Base-by-base conservation (phyloP, 2,888 invertebrate genomes). In the Pollenia amentaria region DNA sequence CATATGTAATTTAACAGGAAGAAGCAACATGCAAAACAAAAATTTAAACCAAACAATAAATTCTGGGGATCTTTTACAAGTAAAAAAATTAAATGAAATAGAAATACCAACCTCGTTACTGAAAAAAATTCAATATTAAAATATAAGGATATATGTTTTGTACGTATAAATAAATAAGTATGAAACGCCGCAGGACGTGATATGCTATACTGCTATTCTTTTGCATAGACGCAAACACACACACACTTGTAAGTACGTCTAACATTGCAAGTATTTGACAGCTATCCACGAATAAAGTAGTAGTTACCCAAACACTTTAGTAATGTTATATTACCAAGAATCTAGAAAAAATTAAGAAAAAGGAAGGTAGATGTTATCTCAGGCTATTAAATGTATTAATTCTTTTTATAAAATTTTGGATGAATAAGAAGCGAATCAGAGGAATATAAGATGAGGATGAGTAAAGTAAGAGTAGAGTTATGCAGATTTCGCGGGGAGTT, bases 241-340 rank as follows among this genome's bases (percentile, higher is more conserved):
- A 55, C 12, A 53, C 21, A 72, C 46, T n/a, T 10, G 4, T 4
- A 38, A 1, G 44, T 3, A 42, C 21, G 7, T 64, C 38, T 55
- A n/a, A 21, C 53, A 70, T 75, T 57, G 70, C 64, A 60, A 70
- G 62, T 57, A 70, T 86, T 83, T 86, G 86, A 86, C 79, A 79
- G 86, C 78, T 83, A 70, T 86, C 70, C 86, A 83, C 67, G 75
- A 83, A 16, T 82, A 78, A 75, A 82, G 75, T 70, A 75, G 73
- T 64, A 82, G 83, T 86, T 70, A 79, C 82, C 79, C 83, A 78
- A 79, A 82, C 48, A 57, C 44, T 78, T 75, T 62, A 76, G 64
- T 64, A 55, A 75, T 65, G 62, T 75, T 70, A 75, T 64, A 70
- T 57, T 64, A 70, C 29, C 60, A 75, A 80, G 51, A 44, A 62